phyloP scores from a whole-genome alignment of 2,888 invertebrate genomes.

The Lutraria lutraria region DNA sequence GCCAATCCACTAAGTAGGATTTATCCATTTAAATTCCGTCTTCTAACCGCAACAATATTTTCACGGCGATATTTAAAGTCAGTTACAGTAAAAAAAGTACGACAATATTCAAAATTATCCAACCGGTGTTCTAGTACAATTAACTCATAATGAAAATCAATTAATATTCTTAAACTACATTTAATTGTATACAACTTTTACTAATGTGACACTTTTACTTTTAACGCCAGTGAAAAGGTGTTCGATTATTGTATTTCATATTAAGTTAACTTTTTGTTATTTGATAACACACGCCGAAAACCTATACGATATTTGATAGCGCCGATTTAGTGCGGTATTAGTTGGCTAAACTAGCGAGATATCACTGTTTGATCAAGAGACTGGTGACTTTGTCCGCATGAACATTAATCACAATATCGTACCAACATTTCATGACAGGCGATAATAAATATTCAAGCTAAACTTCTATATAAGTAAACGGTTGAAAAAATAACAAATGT shows the following conservation, averaged over 20 bases:
- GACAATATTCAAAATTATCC: not conserved
- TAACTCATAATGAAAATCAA: slow-evolving; percentile 5
- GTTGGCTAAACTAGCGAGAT: slow-evolving; percentile 23
- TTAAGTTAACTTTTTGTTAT: slow-evolving; percentile 34
- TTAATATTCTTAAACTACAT: slow-evolving; percentile 7
- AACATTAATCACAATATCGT: no score
- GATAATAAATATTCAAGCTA: not conserved
- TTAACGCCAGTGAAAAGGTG: slow-evolving; percentile 5
- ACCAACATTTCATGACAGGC: slow-evolving; percentile 3
- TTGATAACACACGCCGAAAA: slow-evolving; percentile 26
- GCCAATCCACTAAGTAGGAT: slow-evolving; percentile 5
- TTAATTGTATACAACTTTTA: not conserved
- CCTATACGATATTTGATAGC: slow-evolving; percentile 30
- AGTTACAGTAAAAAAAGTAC: not conserved
- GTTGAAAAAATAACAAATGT: not conserved
- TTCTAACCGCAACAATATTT: not conserved
- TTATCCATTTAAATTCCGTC: not conserved
- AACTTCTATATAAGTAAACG: not conserved
- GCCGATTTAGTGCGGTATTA: slow-evolving; percentile 4
- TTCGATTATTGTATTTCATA: slow-evolving; percentile 44
- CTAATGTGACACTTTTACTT: slow-evolving; percentile 22
- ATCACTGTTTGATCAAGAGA: slow-evolving; percentile 41
- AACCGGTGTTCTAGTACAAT: slow-evolving; percentile 16
- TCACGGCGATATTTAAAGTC: not conserved
- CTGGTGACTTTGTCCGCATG: slow-evolving; percentile 23